A percentile compares a stretch with the other conserved stretches of the same genome.
Evolutionary conservation across 2,888 invertebrate species (phyloP).

Genomic region (Gastracanthus pulcherrimus): DNA sequence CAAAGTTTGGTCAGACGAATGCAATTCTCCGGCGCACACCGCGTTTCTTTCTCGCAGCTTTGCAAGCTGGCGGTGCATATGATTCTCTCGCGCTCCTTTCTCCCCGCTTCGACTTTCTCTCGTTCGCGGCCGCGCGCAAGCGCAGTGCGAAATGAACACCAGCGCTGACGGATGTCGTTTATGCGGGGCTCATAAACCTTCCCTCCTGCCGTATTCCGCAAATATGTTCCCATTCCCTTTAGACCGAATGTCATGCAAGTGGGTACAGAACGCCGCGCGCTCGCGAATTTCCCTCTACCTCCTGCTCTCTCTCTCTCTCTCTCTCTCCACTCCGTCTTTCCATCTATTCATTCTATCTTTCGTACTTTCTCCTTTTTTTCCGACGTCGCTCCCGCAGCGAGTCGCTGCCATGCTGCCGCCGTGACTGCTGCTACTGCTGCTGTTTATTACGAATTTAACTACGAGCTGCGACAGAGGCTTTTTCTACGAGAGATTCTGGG

Average conservation of each 20-base stretch:
- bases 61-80: neutral
- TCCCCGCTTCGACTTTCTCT: conserved; percentile 8
- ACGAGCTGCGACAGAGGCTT: no score
- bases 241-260: no score
- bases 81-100: neutral
- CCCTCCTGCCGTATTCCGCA: conserved; percentile 52
- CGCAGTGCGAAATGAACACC: conserved; percentile 50
- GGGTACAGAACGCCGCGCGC: no score
- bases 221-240: conserved; percentile 39
- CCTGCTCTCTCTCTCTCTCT: conserved; percentile 7
- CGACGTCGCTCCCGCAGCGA: neutral
- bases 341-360: neutral
- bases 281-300: conserved; percentile 23
- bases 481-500: no score
- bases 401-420: no score
- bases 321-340: neutral
- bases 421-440: no score
- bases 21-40: neutral
- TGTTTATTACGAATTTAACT: no score
- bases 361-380: neutral
- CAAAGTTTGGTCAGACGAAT: conserved; percentile 21
- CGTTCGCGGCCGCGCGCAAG: neutral
- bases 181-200: conserved; percentile 58
- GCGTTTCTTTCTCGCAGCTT: conserved; percentile 16
- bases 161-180: conserved; percentile 58